phyloP scores from a whole-genome alignment of 1,140 invertebrate genomes.

The Cheumatopsyche charites region DNA sequence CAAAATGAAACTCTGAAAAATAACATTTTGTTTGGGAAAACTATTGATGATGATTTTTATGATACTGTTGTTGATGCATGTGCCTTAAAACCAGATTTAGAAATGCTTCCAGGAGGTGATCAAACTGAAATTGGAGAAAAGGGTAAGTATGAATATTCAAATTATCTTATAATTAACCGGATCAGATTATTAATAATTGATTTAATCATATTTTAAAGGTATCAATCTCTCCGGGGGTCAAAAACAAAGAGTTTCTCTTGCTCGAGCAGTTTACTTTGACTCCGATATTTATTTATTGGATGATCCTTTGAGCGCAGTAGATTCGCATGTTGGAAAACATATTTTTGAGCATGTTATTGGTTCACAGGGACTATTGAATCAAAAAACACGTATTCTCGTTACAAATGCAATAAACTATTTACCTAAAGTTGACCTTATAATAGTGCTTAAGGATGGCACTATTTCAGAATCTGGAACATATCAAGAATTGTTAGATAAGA shows the following conservation, averaged over 20 bases:
- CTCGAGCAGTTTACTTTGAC: slow-evolving; percentile 90
- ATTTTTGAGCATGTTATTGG: slow-evolving; percentile 93
- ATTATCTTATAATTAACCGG: no score
- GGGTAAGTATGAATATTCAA: no score
- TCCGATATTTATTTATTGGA: slow-evolving; percentile 92
- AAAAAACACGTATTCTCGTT: slow-evolving; percentile 85
- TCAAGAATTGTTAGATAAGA: slow-evolving; percentile 79
- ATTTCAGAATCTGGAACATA: slow-evolving; percentile 86
- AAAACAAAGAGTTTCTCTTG: slow-evolving; percentile 93
- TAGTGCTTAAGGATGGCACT: slow-evolving; percentile 83
- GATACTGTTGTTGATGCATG: slow-evolving; percentile 83
- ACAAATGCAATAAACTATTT: slow-evolving; percentile 91
- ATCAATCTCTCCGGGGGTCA: slow-evolving; percentile 98
- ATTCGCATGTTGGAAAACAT: slow-evolving; percentile 93
- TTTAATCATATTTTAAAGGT: no score
- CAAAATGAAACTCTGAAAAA: slow-evolving; percentile 90
- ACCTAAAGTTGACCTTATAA: slow-evolving; percentile 84
- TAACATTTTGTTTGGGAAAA: slow-evolving; percentile 85
- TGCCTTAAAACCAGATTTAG: slow-evolving; percentile 83
- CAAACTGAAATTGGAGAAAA: slow-evolving; percentile 93
- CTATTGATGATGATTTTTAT: slow-evolving; percentile 75
- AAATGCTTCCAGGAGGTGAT: slow-evolving; percentile 88
- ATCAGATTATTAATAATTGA: no score
- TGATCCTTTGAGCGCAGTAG: slow-evolving; percentile 95
- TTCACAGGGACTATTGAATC: slow-evolving; percentile 76